Evolutionary conservation across 1,140 invertebrate species (phyloP).

Genomic region (Tetraneura akinire): DNA sequence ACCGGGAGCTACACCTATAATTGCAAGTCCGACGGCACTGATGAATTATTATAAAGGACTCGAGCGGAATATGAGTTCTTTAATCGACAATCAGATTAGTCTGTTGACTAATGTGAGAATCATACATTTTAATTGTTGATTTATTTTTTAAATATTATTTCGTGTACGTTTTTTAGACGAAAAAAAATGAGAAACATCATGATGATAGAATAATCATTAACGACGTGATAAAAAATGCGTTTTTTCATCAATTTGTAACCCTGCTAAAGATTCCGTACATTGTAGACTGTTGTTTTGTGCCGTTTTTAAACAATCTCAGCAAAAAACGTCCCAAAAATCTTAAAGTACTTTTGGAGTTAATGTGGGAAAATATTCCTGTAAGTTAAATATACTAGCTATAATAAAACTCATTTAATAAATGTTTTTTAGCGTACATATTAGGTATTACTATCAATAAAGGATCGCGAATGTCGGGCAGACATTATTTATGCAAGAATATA

Average conservation of each 20-base stretch:
- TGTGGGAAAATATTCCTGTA: conserved; percentile 31
- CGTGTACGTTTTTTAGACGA: neutral
- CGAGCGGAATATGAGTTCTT: neutral
- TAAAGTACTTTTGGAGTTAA: neutral
- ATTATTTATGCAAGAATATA: no score
- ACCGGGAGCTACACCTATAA: neutral
- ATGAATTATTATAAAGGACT: conserved; percentile 10
- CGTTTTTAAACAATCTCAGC: neutral
- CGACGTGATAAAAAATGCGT: neutral
- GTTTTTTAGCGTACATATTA: no score
- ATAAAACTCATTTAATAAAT: no score
- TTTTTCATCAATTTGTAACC: neutral
- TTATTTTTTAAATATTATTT: neutral
- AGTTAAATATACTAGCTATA: neutral
- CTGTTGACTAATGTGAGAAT: neutral
- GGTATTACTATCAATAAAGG: no score
- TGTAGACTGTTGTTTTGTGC: neutral
- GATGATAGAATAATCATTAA: neutral
- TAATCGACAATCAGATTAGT: conserved; percentile 5
- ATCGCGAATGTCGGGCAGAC: no score
- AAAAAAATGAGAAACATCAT: neutral
- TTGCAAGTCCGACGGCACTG: neutral
- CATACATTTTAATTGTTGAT: neutral
- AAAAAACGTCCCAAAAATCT: conserved; percentile 12
- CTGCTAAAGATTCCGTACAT: conserved; percentile 1